phyloP scores from a whole-genome alignment of 2,888 invertebrate species.

The Erebia ligea region DNA sequence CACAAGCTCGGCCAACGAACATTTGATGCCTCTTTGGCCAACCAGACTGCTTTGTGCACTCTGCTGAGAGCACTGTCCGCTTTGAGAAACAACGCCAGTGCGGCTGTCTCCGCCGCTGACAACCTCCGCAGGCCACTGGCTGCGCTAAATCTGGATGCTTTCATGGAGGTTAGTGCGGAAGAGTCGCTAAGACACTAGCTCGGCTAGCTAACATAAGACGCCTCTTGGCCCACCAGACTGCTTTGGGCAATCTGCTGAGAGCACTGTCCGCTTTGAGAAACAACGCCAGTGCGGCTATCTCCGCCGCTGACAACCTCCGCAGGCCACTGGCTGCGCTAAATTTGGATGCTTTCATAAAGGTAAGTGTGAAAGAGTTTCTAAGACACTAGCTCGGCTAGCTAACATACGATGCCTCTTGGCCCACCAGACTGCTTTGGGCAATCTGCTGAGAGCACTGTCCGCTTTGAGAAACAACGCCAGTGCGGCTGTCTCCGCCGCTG shows the following conservation, averaged over 20 bases:
- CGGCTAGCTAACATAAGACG: constrained; percentile 47
- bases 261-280: constrained; percentile 87
- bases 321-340: constrained; percentile 88
- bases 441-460: constrained; percentile 87
- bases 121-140: constrained; percentile 89
- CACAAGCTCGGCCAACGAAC: no score
- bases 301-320: constrained; percentile 90
- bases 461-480: constrained; percentile 89
- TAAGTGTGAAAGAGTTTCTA: constrained; percentile 35
- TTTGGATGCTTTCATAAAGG: constrained; percentile 82
- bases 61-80: constrained; percentile 87
- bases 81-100: constrained; percentile 88
- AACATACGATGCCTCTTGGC: constrained; percentile 81
- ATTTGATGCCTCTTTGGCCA: constrained; percentile 85
- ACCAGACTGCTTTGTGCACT: constrained; percentile 89
- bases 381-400: no score
- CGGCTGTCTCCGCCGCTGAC: constrained; percentile 89
- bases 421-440: constrained; percentile 89
- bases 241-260: constrained; percentile 87
- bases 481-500: constrained; percentile 89
- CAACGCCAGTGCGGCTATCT: constrained; percentile 89
- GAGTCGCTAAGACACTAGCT: no score
- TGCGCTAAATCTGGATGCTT: constrained; percentile 86
- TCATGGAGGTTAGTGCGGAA: constrained; percentile 64
- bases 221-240: constrained; percentile 91